phyloP scores from a whole-genome alignment of 2,113 vertebrate genomes.

The Oplegnathus fasciatus region DNA sequence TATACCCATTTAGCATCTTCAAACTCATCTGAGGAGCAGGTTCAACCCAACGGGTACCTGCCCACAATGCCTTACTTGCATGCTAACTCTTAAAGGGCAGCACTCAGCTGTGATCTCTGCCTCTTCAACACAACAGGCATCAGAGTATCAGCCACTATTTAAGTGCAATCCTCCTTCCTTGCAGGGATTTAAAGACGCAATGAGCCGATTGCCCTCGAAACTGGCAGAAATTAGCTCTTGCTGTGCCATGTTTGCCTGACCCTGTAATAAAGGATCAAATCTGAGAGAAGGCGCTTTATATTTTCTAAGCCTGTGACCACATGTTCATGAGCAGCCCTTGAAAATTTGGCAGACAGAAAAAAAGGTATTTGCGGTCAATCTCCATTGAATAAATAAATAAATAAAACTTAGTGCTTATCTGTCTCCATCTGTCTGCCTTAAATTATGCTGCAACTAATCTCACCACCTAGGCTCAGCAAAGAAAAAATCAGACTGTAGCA shows the following conservation, averaged over 20 bases:
- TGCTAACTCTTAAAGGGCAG: slow-evolving; percentile 25
- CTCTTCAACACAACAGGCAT: slow-evolving; percentile 33
- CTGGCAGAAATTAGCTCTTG: slow-evolving; percentile 67
- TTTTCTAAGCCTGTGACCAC: slow-evolving; percentile 56
- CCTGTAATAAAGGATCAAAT: slow-evolving; percentile 63
- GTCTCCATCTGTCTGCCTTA: slow-evolving; percentile 67
- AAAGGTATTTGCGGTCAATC: slow-evolving; percentile 59
- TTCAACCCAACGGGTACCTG: not conserved
- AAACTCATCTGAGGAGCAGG: not conserved
- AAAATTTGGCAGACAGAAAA: slow-evolving; percentile 41
- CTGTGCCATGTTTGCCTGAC: slow-evolving; percentile 56
- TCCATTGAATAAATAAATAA: slow-evolving; percentile 59
- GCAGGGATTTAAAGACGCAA: slow-evolving; percentile 60
- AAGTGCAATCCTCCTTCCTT: slow-evolving; percentile 52
- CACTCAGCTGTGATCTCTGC: slow-evolving; percentile 5
- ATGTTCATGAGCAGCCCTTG: slow-evolving; percentile 37
- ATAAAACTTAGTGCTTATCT: slow-evolving; percentile 57
- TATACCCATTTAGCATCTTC: not conserved
- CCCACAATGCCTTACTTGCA: not conserved
- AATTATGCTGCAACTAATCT: slow-evolving; percentile 60
- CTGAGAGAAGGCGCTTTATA: slow-evolving; percentile 24
- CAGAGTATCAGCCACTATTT: slow-evolving; percentile 46
- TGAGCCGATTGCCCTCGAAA: slow-evolving; percentile 62
- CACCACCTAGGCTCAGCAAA: slow-evolving; percentile 27
- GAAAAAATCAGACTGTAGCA: slow-evolving; percentile 18